phyloP scores from a whole-genome alignment of 1,140 invertebrate genomes.

The Wasmannia auropunctata region DNA sequence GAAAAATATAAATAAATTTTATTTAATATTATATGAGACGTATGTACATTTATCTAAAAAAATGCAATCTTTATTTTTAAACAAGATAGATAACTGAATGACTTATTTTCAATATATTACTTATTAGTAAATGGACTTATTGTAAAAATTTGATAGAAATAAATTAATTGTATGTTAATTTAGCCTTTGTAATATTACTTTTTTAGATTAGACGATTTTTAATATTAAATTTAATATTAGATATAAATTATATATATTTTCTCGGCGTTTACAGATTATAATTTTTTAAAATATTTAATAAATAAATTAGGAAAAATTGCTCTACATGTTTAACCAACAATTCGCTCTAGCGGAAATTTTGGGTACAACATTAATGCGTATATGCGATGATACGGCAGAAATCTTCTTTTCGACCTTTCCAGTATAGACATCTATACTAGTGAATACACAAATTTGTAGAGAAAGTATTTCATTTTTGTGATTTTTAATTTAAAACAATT shows the following conservation, averaged over 20 bases:
- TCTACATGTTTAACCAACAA: not conserved
- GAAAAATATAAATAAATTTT: not conserved
- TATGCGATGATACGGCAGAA: conserved; percentile 26
- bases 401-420: not conserved
- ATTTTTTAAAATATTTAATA: not conserved
- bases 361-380: not conserved
- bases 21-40: not conserved
- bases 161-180: not conserved
- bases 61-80: not conserved
- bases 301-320: not conserved
- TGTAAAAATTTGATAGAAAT: not conserved
- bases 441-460: not conserved
- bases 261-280: not conserved
- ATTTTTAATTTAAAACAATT: not conserved
- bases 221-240: not conserved
- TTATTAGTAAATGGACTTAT: not conserved
- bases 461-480: not conserved
- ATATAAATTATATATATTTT: not conserved
- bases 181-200: not conserved
- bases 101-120: not conserved
- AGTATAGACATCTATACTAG: not conserved
- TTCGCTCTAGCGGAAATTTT: conserved; percentile 11
- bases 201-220: not conserved
- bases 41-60: not conserved
- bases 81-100: not conserved